phyloP scores from a whole-genome alignment of 2,888 invertebrate species.

The Oasisia sp. region DNA sequence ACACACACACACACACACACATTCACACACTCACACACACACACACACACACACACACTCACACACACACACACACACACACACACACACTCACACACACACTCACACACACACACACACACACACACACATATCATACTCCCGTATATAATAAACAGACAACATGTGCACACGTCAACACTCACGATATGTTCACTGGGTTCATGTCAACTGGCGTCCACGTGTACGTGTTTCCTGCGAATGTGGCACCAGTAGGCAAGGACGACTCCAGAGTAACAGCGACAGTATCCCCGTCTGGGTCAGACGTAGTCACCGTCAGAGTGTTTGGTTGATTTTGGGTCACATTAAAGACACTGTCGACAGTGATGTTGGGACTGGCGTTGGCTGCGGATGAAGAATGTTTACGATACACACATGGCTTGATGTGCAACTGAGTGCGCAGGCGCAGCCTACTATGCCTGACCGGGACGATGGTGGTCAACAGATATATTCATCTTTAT shows the following conservation, averaged over 20 bases:
- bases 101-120: too few relatives aligned
- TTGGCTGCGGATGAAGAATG: neutral
- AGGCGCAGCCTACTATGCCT: too few relatives aligned
- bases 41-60: too few relatives aligned
- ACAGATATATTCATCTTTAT: too few relatives aligned
- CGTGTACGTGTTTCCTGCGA: neutral
- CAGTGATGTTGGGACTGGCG: neutral
- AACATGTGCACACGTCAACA: neutral
- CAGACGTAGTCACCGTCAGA: neutral
- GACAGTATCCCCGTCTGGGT: neutral
- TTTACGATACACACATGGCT: too few relatives aligned
- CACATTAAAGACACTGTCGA: neutral
- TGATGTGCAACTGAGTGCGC: too few relatives aligned
- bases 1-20: too few relatives aligned
- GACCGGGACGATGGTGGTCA: too few relatives aligned
- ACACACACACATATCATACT: too few relatives aligned
- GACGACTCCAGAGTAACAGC: neutral
- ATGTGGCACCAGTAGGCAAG: neutral
- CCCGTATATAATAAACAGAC: neutral
- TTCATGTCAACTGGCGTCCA: conserved; percentile 17
- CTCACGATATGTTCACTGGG: conserved; percentile 20
- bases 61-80: too few relatives aligned
- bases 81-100: too few relatives aligned
- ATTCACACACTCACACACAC: too few relatives aligned
- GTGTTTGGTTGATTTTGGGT: neutral